Conservation (phyloP, 2,888 invertebrate genomes). For the Coenonympha glycerion region DNA sequence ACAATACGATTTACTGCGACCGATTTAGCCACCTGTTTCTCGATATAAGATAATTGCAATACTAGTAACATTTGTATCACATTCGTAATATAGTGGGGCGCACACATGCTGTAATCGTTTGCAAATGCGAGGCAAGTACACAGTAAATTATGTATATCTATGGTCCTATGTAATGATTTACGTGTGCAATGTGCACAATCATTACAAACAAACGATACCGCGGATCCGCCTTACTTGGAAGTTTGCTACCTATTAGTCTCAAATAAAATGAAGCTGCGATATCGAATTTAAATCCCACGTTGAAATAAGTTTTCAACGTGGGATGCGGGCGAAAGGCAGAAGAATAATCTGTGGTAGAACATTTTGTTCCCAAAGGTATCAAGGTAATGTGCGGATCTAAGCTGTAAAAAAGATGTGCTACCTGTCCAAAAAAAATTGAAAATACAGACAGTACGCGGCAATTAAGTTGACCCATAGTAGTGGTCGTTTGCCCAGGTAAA, state of each 20-base stretch:
- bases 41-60: neutral
- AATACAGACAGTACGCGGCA: no score
- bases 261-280: constrained; percentile 9
- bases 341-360: no score
- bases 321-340: no score
- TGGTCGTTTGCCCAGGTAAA: no score
- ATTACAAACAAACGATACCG: constrained; percentile 12
- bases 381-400: no score
- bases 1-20: neutral
- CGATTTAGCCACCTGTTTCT: constrained; percentile 2
- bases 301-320: no score
- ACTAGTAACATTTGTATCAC: constrained; percentile 3
- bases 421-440: no score
- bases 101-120: neutral
- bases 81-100: neutral
- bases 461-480: no score
- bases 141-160: no score
- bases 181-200: no score
- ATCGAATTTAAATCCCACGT: neutral
- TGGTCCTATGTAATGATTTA: neutral
- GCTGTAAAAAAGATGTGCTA: no score
- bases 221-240: constrained; percentile 21
- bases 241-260: constrained; percentile 4
- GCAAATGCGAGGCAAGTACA: neutral
- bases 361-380: no score